Conservation (phyloP, 2,888 invertebrate species). For the Resseliella maxima region DNA sequence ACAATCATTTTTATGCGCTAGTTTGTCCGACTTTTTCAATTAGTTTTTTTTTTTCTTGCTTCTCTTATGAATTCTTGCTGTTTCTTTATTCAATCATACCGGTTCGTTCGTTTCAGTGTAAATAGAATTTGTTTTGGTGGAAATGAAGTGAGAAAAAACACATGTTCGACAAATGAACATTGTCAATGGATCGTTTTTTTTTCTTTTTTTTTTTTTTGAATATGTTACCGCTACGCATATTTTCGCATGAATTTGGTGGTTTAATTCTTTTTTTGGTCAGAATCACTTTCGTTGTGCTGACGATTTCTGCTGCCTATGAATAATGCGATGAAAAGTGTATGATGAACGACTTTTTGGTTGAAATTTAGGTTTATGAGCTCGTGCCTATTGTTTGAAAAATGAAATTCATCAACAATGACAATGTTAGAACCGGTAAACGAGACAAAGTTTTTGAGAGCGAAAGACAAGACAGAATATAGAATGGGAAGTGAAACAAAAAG, state of each 20-base stretch:
- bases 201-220: neutral
- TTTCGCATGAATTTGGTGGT: neutral
- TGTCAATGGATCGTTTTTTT: neutral
- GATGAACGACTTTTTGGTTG: neutral
- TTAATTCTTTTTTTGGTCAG: no score
- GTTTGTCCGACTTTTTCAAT: slow-evolving; percentile 37
- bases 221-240: neutral
- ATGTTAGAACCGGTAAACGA: neutral
- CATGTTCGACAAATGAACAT: slow-evolving; percentile 33
- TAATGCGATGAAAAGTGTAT: neutral
- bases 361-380: slow-evolving; percentile 26
- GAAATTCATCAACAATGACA: slow-evolving; percentile 20
- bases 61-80: neutral
- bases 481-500: neutral
- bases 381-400: slow-evolving; percentile 46
- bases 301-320: slow-evolving; percentile 29
- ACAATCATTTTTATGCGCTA: neutral
- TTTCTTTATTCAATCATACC: neutral
- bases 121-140: neutral
- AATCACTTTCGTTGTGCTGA: slow-evolving; percentile 27
- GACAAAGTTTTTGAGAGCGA: no score
- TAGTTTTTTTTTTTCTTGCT: neutral
- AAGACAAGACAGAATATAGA: no score
- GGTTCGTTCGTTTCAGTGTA: neutral
- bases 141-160: neutral